phyloP scores from a whole-genome alignment of 2,888 invertebrate genomes.

The Eledone cirrhosa region DNA sequence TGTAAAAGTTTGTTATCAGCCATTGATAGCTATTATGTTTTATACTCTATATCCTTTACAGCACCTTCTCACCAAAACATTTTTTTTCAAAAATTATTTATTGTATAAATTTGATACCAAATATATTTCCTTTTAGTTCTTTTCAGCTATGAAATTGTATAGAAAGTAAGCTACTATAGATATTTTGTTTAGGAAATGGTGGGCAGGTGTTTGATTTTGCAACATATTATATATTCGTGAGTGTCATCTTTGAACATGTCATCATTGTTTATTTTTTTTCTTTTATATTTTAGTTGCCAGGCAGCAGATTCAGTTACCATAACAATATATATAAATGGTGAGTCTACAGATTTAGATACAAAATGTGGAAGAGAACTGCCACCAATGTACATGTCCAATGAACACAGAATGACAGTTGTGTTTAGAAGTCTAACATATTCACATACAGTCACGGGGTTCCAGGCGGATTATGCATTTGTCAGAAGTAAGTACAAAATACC shows the following conservation, averaged over 20 bases:
- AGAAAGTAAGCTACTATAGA: no score
- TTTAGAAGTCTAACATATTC: conserved; percentile 77
- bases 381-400: conserved; percentile 91
- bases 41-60: no score
- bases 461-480: conserved; percentile 86
- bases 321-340: conserved; percentile 82
- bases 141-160: no score
- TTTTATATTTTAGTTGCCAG: conserved; percentile 48
- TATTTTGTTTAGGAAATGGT: neutral
- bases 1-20: no score
- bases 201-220: neutral
- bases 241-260: neutral
- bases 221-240: neutral
- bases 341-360: conserved; percentile 85
- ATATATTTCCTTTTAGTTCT: no score
- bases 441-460: conserved; percentile 84
- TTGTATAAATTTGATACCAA: no score
- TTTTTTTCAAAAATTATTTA: no score
- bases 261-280: neutral
- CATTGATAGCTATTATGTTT: no score
- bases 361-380: conserved; percentile 86
- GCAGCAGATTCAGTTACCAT: conserved; percentile 80
- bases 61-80: no score
- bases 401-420: conserved; percentile 84
- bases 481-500: conserved; percentile 78